Percentiles rank a stretch among this genome's conserved stretches.
Evolutionary conservation across 1,140 invertebrate genomes (phyloP).

Genomic region (Thereuonema tuberculata): DNA sequence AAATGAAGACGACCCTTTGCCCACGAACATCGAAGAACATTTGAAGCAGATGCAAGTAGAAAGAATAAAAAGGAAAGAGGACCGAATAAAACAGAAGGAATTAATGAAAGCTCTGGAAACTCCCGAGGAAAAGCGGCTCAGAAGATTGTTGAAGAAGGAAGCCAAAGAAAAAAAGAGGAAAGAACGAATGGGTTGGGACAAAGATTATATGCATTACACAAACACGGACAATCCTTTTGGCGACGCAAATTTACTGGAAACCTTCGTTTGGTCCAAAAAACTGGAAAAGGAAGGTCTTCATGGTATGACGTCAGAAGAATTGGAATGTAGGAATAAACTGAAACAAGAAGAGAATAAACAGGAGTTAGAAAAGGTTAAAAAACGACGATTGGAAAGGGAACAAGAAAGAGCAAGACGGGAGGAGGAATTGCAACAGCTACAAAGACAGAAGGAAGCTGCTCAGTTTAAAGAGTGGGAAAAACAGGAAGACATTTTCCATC

Average conservation of each 20-base stretch:
- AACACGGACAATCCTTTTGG: slow-evolving; percentile 98
- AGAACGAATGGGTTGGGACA: slow-evolving; percentile 89
- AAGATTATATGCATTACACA: slow-evolving; percentile 89
- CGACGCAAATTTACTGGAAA: slow-evolving; percentile 79
- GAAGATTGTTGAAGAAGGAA: slow-evolving; percentile 78
- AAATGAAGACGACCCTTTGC: too few species aligned
- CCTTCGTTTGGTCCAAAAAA: slow-evolving; percentile 96
- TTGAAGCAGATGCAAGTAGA: too few species aligned
- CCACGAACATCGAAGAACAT: too few species aligned
- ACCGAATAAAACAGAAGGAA: slow-evolving; percentile 61
- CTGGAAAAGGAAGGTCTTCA: slow-evolving; percentile 84
- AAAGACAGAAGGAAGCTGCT: slow-evolving; percentile 84
- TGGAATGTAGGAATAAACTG: slow-evolving; percentile 66
- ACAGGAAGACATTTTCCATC: slow-evolving; percentile 87
- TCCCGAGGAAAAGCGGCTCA: slow-evolving; percentile 79
- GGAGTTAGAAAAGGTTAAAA: slow-evolving; percentile 63
- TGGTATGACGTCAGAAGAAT: slow-evolving; percentile 59
- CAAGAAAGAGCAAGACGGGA: slow-evolving; percentile 75
- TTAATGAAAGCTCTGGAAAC: slow-evolving; percentile 79
- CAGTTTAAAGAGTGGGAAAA: slow-evolving; percentile 89
- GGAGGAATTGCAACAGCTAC: slow-evolving; percentile 71
- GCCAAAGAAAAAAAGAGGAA: slow-evolving; percentile 67
- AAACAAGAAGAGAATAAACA: slow-evolving; percentile 80
- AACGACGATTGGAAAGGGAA: slow-evolving; percentile 75
- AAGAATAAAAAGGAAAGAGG: slow-evolving; percentile 39